Evolutionary conservation across 2,113 vertebrate species (phyloP).

Genomic region (Polypterus bichir): DNA sequence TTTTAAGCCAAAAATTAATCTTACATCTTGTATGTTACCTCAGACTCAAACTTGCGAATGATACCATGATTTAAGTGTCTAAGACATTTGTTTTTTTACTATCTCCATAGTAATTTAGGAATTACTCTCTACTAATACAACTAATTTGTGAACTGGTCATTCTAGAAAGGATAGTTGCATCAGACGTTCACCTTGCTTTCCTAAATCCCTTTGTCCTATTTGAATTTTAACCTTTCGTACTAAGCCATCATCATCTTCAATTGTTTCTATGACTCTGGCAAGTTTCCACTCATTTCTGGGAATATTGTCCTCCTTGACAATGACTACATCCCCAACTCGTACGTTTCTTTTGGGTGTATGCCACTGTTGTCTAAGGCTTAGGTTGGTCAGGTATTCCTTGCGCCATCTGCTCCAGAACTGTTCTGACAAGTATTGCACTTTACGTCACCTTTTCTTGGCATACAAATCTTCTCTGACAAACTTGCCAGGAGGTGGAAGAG

Average conservation of each 20-base stretch:
- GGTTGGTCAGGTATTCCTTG: slow-evolving; percentile 13
- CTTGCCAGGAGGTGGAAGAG: slow-evolving; percentile 17
- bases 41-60: too few species aligned
- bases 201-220: background rate
- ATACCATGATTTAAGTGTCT: too few species aligned
- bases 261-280: slow-evolving; percentile 4
- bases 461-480: slow-evolving; percentile 21
- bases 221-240: background rate
- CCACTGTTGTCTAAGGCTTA: background rate
- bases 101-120: too few species aligned
- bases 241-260: slow-evolving; percentile 10
- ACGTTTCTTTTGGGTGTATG: too few species aligned
- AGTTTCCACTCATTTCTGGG: slow-evolving; percentile 10
- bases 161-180: slow-evolving; percentile 5
- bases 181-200: slow-evolving; percentile 8
- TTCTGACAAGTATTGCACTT: slow-evolving; percentile 18
- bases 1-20: too few species aligned
- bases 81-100: too few species aligned
- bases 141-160: too few species aligned
- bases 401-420: slow-evolving; percentile 22
- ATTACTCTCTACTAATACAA: too few species aligned
- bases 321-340: slow-evolving; percentile 5
- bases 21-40: too few species aligned
- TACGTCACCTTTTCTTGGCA: slow-evolving; percentile 17
- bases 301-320: slow-evolving; percentile 4